Conservation (phyloP, 30 jellyfish, hydroid and myxozoan genomes). For the Sanderia malayensis region DNA sequence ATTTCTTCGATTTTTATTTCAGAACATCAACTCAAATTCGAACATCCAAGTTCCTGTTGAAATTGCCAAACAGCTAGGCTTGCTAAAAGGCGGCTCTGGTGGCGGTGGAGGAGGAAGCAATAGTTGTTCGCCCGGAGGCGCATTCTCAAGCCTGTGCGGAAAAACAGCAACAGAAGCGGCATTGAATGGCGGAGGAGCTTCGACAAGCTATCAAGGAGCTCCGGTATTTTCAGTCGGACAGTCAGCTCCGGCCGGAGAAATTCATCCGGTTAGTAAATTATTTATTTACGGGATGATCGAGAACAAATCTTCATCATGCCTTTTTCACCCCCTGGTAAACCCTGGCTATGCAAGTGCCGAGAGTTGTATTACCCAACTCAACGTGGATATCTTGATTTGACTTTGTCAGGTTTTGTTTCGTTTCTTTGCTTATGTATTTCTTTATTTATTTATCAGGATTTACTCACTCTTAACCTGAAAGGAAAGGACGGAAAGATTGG, state of each 20-base stretch:
- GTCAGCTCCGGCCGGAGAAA: slow-evolving; percentile 93
- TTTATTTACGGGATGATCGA: no score
- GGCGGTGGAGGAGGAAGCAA: slow-evolving; percentile 80
- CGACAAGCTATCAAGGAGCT: slow-evolving; percentile 82
- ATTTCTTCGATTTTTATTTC: neutral
- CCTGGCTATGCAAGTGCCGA: no score
- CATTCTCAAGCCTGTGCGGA: slow-evolving; percentile 47
- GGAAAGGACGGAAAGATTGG: slow-evolving; percentile 99
- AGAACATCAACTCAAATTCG: slow-evolving; percentile 97
- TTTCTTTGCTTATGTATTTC: no score
- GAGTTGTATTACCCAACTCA: no score
- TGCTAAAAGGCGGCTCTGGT: slow-evolving; percentile 66
- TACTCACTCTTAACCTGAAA: slow-evolving; percentile 90
- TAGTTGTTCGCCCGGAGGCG: slow-evolving; percentile 43
- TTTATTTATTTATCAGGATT: slow-evolving; percentile 47
- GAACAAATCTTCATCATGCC: no score
- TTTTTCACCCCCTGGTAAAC: no score
- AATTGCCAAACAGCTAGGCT: slow-evolving; percentile 92
- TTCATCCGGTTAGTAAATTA: slow-evolving; percentile 80
- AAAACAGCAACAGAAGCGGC: slow-evolving; percentile 84
- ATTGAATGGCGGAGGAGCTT: slow-evolving; percentile 87
- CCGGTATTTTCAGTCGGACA: slow-evolving; percentile 99
- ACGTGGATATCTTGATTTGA: no score
- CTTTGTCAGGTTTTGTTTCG: no score
- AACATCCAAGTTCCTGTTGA: slow-evolving; percentile 98